A percentile compares a stretch with the other conserved stretches of the same genome.
Evolutionary conservation across 1,140 invertebrate species (phyloP).

Genomic region (Leptinotarsa lineolata): DNA sequence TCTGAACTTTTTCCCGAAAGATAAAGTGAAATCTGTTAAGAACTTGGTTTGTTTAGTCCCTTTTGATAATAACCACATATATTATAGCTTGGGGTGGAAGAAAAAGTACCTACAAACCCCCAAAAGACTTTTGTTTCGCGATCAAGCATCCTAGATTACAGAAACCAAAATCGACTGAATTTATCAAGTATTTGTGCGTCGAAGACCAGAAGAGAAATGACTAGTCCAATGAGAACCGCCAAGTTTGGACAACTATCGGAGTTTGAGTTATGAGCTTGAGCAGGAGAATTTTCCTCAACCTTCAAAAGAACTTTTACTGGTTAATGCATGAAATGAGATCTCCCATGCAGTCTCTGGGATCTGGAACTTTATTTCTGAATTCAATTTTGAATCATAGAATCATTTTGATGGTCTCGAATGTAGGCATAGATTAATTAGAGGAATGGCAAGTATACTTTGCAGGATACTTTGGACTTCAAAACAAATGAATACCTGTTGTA

Average conservation of each 20-base stretch:
- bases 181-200: slow-evolving; percentile 96
- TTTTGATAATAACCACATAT: slow-evolving; percentile 91
- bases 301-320: no score
- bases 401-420: no score
- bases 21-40: slow-evolving; percentile 82
- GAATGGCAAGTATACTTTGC: no score
- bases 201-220: slow-evolving; percentile 92
- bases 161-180: slow-evolving; percentile 86
- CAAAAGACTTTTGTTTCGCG: slow-evolving; percentile 93
- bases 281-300: slow-evolving; percentile 86
- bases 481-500: no score
- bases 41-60: slow-evolving; percentile 92
- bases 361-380: no score
- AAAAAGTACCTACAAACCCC: slow-evolving; percentile 98
- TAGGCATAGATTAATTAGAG: no score
- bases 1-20: slow-evolving; percentile 94
- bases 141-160: slow-evolving; percentile 94
- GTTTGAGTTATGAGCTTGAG: slow-evolving; percentile 78
- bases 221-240: slow-evolving; percentile 91
- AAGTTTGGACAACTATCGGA: slow-evolving; percentile 67
- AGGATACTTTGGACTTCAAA: no score
- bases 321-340: no score
- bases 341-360: no score
- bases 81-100: slow-evolving; percentile 93
- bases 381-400: no score